Conservation (phyloP, 2,113 vertebrate species). For the Balaenoptera acutorostrata region DNA sequence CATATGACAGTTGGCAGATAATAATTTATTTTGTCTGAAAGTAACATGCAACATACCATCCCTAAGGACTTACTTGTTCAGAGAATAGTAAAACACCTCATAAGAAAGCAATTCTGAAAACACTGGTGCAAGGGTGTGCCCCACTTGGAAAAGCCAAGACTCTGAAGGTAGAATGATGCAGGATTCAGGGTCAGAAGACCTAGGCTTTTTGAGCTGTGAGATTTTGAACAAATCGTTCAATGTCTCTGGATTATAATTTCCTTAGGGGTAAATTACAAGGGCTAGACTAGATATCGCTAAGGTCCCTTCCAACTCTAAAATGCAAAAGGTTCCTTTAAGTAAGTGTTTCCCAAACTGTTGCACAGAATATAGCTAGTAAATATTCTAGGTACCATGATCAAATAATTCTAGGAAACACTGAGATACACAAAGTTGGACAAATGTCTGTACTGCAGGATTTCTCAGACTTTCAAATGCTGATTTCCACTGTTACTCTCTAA, state of each 20-base stretch:
- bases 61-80: not conserved
- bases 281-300: not conserved
- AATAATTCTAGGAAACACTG: conserved; percentile 1
- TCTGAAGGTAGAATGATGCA: not conserved
- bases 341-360: not conserved
- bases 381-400: not conserved
- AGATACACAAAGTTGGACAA: conserved; percentile 14
- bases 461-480: not conserved
- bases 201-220: not conserved
- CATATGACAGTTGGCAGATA: not conserved
- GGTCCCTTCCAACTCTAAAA: not conserved
- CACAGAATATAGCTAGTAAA: not conserved
- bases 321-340: conserved; percentile 19
- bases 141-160: not conserved
- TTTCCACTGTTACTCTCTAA: not conserved
- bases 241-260: conserved; percentile 6
- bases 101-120: not conserved
- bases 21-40: not conserved
- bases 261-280: not conserved
- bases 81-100: not conserved
- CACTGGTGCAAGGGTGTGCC: not conserved
- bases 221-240: not conserved
- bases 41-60: not conserved
- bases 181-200: not conserved
- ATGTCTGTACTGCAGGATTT: not conserved